Conservation (phyloP, 2,113 vertebrate species). For the Eretmochelys imbricata region DNA sequence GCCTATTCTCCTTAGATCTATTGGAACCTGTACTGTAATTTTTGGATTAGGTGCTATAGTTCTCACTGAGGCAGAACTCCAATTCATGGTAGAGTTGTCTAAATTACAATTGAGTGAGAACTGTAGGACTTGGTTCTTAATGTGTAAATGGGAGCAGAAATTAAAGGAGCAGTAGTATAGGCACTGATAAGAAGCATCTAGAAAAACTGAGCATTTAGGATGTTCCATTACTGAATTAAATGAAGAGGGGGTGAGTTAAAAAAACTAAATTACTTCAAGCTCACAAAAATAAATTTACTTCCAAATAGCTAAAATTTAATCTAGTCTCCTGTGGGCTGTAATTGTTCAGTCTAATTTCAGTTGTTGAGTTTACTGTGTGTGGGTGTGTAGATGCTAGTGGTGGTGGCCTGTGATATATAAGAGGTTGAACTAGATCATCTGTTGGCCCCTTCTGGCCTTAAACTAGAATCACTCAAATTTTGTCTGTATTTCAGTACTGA, state of each 20-base stretch:
- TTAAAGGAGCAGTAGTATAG: neutral
- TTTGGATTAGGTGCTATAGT: neutral
- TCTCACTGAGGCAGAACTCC: neutral
- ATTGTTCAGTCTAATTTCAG: neutral
- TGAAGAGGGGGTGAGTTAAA: neutral
- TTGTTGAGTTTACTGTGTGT: neutral
- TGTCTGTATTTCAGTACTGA: neutral
- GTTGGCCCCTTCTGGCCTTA: neutral
- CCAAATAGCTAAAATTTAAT: neutral
- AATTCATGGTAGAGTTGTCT: neutral
- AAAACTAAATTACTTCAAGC: fast-evolving
- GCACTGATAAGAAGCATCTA: neutral
- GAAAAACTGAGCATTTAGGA: neutral
- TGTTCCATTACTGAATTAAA: neutral
- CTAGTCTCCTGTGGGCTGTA: neutral
- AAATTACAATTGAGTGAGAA: neutral
- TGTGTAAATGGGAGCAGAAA: fast-evolving
- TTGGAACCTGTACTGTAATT: neutral
- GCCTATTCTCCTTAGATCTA: constrained; percentile 5
- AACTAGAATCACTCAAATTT: neutral
- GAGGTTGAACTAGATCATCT: neutral
- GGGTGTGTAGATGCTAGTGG: neutral
- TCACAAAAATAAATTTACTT: neutral
- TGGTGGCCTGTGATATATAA: neutral
- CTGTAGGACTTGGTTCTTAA: neutral